Evolutionary conservation across 2,888 invertebrate genomes (phyloP).

Genomic region (Gnatocerus cornutus): DNA sequence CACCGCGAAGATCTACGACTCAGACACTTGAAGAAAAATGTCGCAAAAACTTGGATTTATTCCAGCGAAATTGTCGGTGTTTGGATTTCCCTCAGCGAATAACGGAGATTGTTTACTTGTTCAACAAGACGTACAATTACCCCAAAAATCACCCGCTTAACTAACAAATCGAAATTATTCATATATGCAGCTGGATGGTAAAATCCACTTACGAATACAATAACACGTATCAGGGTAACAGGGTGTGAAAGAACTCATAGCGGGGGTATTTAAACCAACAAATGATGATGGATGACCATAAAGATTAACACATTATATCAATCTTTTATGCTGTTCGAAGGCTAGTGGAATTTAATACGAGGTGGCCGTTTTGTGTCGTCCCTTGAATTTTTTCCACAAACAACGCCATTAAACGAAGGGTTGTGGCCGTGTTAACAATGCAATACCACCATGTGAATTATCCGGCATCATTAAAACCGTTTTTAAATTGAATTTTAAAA

Average conservation of each 20-base stretch:
- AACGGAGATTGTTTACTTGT: constrained; percentile 28
- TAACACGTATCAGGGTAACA: constrained; percentile 53
- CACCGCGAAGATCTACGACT: constrained; percentile 60
- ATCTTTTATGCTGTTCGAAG: constrained; percentile 59
- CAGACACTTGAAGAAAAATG: constrained; percentile 59
- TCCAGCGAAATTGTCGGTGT: constrained; percentile 51
- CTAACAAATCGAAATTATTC: constrained; percentile 5
- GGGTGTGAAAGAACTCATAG: constrained; percentile 56
- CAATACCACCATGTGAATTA: constrained; percentile 38
- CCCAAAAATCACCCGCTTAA: background rate
- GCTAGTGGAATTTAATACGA: constrained; percentile 41
- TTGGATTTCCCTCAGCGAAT: constrained; percentile 13
- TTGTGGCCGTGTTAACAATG: constrained; percentile 15
- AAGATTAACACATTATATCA: constrained; percentile 67
- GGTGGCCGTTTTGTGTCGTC: constrained; percentile 17
- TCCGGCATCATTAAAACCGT: constrained; percentile 37
- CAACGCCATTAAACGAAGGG: constrained; percentile 12
- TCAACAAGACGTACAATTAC: background rate
- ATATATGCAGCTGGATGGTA: constrained; percentile 17
- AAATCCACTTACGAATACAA: constrained; percentile 42
- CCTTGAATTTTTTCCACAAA: constrained; percentile 28
- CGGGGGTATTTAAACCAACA: constrained; percentile 61
- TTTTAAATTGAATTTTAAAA: constrained; percentile 38
- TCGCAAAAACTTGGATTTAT: constrained; percentile 61
- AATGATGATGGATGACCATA: constrained; percentile 67